These are phyloP conservation scores for Lagria hirta DNA, from an alignment of 2,888 invertebrate species.

Conservation along the genomic window DNA sequence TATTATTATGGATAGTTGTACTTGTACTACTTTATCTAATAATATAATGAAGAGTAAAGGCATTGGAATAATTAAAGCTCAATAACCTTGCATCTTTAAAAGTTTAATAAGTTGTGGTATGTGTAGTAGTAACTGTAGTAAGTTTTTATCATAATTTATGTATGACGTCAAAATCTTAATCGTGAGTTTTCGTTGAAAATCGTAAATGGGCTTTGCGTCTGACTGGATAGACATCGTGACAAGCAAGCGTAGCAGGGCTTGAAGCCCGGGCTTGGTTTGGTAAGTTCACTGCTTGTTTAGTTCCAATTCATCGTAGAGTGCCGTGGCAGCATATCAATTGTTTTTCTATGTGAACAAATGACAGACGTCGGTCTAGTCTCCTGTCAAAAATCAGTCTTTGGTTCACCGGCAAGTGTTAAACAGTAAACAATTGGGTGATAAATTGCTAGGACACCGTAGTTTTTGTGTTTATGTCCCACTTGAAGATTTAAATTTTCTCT, in stretches of 20 bases:
- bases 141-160: constrained; percentile 10
- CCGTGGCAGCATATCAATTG: constrained; percentile 11
- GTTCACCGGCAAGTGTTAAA: constrained; percentile 23
- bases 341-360: constrained; percentile 12
- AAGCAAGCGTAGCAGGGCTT: constrained; percentile 38
- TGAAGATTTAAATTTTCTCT: not conserved
- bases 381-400: constrained; percentile 14
- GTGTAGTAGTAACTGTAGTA: constrained; percentile 6
- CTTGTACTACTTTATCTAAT: too few species aligned
- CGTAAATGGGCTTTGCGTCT: constrained; percentile 36
- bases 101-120: too few species aligned
- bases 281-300: constrained; percentile 16
- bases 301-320: constrained; percentile 23
- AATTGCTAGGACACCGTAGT: constrained; percentile 9
- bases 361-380: too few species aligned
- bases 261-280: constrained; percentile 39
- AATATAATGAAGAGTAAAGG: too few species aligned
- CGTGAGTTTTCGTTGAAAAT: constrained; percentile 29
- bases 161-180: constrained; percentile 21
- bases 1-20: too few species aligned
- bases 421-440: constrained; percentile 14
- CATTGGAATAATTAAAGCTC: too few species aligned
- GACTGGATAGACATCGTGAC: constrained; percentile 31
- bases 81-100: too few species aligned
- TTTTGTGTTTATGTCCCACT: constrained; percentile 10